Evolutionary conservation across 2,888 invertebrate genomes (phyloP).

Genomic region (Cacoxenus indagator): DNA sequence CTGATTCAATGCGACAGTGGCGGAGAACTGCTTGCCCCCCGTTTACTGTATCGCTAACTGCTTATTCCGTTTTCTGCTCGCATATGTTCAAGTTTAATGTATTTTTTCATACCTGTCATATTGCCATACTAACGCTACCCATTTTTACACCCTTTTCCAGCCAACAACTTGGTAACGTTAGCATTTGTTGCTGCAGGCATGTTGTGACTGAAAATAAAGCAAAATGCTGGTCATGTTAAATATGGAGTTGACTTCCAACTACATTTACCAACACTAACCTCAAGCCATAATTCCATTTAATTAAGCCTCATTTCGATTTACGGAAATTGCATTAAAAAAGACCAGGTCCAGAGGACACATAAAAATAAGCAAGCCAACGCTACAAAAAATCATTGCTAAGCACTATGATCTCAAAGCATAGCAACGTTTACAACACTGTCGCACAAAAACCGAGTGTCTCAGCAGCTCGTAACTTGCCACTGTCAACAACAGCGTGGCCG

Average conservation of each 20-base stretch:
- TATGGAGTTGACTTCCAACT: too few species aligned
- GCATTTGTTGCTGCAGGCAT: neutral
- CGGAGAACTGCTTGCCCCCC: neutral
- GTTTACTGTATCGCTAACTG: neutral
- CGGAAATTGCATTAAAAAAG: too few species aligned
- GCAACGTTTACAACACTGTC: too few species aligned
- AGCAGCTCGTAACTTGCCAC: neutral
- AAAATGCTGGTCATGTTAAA: neutral
- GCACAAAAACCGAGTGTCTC: too few species aligned
- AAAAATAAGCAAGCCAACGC: too few species aligned
- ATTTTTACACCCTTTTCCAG: neutral
- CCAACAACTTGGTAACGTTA: neutral
- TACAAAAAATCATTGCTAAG: too few species aligned
- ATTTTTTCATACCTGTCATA: conserved; percentile 31
- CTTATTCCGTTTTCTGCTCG: conserved; percentile 30
- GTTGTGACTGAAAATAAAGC: neutral
- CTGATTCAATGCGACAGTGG: neutral
- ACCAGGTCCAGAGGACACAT: too few species aligned
- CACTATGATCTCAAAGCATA: too few species aligned
- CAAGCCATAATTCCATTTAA: too few species aligned
- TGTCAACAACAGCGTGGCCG: neutral
- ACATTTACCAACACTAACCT: too few species aligned
- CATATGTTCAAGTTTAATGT: conserved; percentile 51
- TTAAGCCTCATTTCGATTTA: too few species aligned
- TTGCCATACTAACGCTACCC: neutral